These are phyloP conservation scores for Adelosebastes latens DNA, from an alignment of 2,797 vertebrate genomes.

Conservation along the genomic window DNA sequence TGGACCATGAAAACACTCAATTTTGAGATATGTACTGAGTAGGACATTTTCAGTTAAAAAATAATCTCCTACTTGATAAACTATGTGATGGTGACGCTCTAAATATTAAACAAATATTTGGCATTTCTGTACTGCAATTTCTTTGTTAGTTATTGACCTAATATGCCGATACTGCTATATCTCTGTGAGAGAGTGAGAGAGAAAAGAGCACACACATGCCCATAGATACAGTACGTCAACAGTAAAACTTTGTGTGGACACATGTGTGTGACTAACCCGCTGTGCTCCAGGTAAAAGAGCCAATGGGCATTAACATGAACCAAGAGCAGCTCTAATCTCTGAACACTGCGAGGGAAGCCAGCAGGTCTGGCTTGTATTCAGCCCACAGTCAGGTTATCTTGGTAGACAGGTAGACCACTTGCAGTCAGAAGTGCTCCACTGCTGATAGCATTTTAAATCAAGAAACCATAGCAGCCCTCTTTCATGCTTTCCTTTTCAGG, in stretches of 20 bases:
- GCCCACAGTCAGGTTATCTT: constrained; percentile 37
- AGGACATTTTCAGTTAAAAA: neutral
- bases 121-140: neutral
- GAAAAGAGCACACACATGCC: neutral
- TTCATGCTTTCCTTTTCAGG: constrained; percentile 29
- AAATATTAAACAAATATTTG: neutral
- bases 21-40: neutral
- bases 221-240: neutral
- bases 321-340: constrained; percentile 19
- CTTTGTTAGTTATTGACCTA: neutral
- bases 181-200: neutral
- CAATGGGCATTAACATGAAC: constrained; percentile 20
- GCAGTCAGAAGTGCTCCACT: constrained; percentile 13
- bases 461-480: constrained; percentile 15
- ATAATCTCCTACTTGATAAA: neutral
- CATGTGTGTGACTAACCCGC: constrained; percentile 1
- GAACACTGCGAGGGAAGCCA: neutral
- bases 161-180: neutral
- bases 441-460: constrained; percentile 43
- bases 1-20: neutral
- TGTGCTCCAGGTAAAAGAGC: neutral
- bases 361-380: constrained; percentile 15
- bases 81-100: neutral
- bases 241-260: neutral
- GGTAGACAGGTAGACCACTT: constrained; percentile 24